Evolutionary conservation across 2,113 vertebrate species (phyloP), one percentile per base, ranked within the genome.

Genomic region (Hemicordylus capensis): DNA sequence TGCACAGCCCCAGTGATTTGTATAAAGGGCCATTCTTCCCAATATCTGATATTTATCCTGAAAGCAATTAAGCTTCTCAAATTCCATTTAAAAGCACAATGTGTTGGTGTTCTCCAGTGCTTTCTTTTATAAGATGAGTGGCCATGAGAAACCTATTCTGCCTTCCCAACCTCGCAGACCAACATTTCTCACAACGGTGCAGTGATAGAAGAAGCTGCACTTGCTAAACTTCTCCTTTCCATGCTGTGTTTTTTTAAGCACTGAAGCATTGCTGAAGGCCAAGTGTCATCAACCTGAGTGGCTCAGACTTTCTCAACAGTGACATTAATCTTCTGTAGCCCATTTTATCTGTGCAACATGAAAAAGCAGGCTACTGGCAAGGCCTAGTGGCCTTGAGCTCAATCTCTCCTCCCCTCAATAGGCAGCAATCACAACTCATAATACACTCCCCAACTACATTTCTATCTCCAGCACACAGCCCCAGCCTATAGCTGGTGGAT

Each of bases 361-460:
- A 4, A 22, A 3, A 59, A 44, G 37, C 42, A 20, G 11, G 19
- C 20, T 7, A 10, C 31, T 26, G 42, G 12, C n/a, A 46, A 86
- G 34, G 9, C 48, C 66, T 28, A 42, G 10, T 63, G 59, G 76
- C 39, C 63, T 69, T 26, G 42, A 63, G 42, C 44, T 89, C 46
- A 79, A 64, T 24, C 83, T 9, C 17, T 84, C 77, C 31, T 89
- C 85, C 56, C 44, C 44, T 19, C 72, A 90, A 84, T 44, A 78
- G 26, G 31, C 12, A 54, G 37, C n/a, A 51, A 78, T 54, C 79
- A 64, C 31, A 78, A 61, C 26, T 73, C 46, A 42, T 46, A 44
- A 20, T 34, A 1, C 75, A 0, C 1, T 37, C 2, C 0, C 39
- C 79, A 86, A 82, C 80, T 90, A 85, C 72, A 6, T 86, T 56